Evolutionary conservation across 1,140 invertebrate genomes (phyloP), one percentile per base, ranked within the genome.

Genomic region (Pseudomyrmex dendroicus): DNA sequence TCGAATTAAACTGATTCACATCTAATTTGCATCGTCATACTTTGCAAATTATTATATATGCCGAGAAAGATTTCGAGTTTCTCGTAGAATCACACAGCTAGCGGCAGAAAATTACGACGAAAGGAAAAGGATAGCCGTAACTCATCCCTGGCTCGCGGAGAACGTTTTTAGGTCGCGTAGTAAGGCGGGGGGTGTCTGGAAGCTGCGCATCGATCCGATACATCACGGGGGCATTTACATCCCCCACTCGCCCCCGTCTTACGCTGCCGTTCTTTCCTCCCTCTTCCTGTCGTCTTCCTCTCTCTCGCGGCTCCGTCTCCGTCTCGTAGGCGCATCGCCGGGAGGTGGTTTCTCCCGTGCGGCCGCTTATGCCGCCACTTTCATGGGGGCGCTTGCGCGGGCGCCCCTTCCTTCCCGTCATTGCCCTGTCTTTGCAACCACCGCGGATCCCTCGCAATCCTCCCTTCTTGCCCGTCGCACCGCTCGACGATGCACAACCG

Each of bases 171-270:
- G 93, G 92, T 94, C 92, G 93, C 90, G 92, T 94, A 94, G 93
- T 94, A 93, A 90, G 89, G 87, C 63, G 63, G 85, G 87, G 90
- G 91, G 87, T 90, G 91, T 94, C 93, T 93, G 92, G 93, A 93
- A 93, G 93, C 93, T 93, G 93, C 90, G 93, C 93, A 94, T 94
- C 93, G 94, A 94, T 94, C 94, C 94, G 94, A 94, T 94, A 94
- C 93, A 94, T 94, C 94, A 94, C 93, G 86, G 91, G 92, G 92
- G 93, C 91, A 94, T 94, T 94, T 94, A 93, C 93, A 94, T 94
- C 92, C 91, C 76, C 91, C 89, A 73, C 83, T 68, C 66, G n/a
- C 54, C 78, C 84, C 52, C 73, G 56, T 77, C 66, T 74, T 59
- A 73, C 63, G n/a, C 35, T 86, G 67, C 62, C 35, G 35, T 35